Percentiles rank a stretch among this genome's conserved stretches.
These are phyloP conservation scores for Boulengeromyrus knoepffleri DNA, from an alignment of 2,113 vertebrate species.

Conservation along the genomic window DNA sequence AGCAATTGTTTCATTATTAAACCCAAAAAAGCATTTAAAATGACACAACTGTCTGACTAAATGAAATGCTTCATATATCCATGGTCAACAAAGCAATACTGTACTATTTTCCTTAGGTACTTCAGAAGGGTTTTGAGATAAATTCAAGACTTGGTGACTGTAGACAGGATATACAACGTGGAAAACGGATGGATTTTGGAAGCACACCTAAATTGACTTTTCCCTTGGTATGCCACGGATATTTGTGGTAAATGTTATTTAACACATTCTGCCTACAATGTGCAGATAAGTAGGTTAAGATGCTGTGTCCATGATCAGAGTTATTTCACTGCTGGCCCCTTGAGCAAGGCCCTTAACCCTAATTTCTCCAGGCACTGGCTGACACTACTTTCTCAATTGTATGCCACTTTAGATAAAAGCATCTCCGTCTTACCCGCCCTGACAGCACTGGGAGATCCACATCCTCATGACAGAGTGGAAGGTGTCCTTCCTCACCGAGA, in stretches of 20 bases:
- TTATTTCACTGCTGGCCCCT: not conserved
- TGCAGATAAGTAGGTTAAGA: not conserved
- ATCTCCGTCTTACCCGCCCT: constrained; percentile 47
- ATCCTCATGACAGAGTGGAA: constrained; percentile 58
- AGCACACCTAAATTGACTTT: not conserved
- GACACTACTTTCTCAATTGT: not conserved
- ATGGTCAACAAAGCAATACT: not conserved
- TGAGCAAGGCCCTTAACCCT: not conserved
- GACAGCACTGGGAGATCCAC: constrained; percentile 58
- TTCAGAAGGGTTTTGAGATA: not conserved
- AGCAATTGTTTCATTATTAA: constrained; percentile 27
- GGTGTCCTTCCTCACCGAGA: constrained; percentile 45
- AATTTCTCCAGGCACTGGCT: not conserved
- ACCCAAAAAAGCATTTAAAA: not conserved
- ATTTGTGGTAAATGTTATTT: not conserved
- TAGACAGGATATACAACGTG: not conserved
- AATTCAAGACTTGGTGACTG: not conserved
- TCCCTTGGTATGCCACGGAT: not conserved
- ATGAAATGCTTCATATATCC: not conserved
- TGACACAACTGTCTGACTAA: not conserved
- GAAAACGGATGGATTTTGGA: not conserved
- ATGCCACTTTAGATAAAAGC: not conserved
- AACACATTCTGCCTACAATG: not conserved
- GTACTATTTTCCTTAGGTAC: not conserved
- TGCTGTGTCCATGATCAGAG: not conserved